Evolutionary conservation across 2,888 invertebrate genomes (phyloP).

Genomic region (Exocentrus adspersus): DNA sequence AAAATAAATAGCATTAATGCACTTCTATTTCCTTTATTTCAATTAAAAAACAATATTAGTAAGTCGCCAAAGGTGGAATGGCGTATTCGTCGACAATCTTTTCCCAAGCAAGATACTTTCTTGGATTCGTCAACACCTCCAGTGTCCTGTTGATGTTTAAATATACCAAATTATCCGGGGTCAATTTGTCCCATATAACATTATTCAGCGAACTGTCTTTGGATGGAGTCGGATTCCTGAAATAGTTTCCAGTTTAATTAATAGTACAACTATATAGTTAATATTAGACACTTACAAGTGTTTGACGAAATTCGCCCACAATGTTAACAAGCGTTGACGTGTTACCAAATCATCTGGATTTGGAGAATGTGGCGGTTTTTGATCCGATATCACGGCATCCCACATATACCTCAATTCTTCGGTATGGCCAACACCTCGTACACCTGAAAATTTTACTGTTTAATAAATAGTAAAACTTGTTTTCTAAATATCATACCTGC

Average conservation of each 20-base stretch:
- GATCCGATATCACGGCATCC: slow-evolving; percentile 14
- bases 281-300: slow-evolving; percentile 20
- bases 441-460: too few species aligned
- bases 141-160: slow-evolving; percentile 34
- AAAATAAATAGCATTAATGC: not conserved
- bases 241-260: not conserved
- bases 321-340: slow-evolving; percentile 32
- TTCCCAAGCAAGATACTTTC: slow-evolving; percentile 30
- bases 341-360: slow-evolving; percentile 37
- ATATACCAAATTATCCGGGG: slow-evolving; percentile 30
- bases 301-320: slow-evolving; percentile 39
- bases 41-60: not conserved
- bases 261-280: too few species aligned
- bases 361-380: slow-evolving; percentile 3
- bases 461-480: too few species aligned
- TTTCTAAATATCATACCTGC: not conserved
- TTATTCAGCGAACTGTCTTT: slow-evolving; percentile 30
- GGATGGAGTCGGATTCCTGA: slow-evolving; percentile 35
- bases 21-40: not conserved
- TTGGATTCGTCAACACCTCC: slow-evolving; percentile 32
- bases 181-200: slow-evolving; percentile 33
- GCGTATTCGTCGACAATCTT: slow-evolving; percentile 28
- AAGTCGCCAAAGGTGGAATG: slow-evolving; percentile 26
- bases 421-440: slow-evolving; percentile 33
- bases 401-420: slow-evolving; percentile 30